phyloP scores from a whole-genome alignment of 2,888 invertebrate genomes.

The Formica aserva region DNA sequence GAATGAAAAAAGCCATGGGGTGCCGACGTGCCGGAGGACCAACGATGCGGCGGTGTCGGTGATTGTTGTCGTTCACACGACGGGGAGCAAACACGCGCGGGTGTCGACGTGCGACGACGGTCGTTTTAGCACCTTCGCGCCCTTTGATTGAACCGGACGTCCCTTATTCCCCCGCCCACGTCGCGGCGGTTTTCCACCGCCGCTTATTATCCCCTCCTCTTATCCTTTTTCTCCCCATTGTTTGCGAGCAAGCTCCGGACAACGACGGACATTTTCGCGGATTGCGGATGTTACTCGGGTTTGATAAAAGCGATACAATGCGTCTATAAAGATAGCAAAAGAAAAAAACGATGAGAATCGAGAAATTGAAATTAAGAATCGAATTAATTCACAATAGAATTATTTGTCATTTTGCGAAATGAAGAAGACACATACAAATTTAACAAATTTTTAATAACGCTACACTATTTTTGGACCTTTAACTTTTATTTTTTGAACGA shows the following conservation, averaged over 20 bases:
- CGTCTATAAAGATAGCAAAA: background rate
- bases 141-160: slow-evolving; percentile 27
- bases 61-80: slow-evolving; percentile 32
- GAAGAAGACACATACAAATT: background rate
- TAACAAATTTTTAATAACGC: background rate
- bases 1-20: slow-evolving; percentile 45
- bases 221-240: background rate
- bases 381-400: background rate
- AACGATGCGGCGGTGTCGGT: background rate
- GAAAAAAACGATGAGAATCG: background rate
- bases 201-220: slow-evolving; percentile 24
- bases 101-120: too few relatives aligned
- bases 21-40: slow-evolving; percentile 21
- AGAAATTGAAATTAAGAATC: slow-evolving; percentile 14
- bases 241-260: too few relatives aligned
- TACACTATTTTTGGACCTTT: background rate
- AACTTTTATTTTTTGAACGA: background rate
- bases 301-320: slow-evolving; percentile 9
- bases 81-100: background rate
- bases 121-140: slow-evolving; percentile 34
- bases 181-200: background rate
- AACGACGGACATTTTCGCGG: slow-evolving; percentile 4
- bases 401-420: background rate
- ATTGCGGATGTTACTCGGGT: slow-evolving; percentile 5
- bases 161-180: background rate